A percentile compares a stretch with the other conserved stretches of the same genome.
These are phyloP conservation scores for Gulo gulo DNA, from an alignment of 2,113 vertebrate genomes.

Conservation along the genomic window DNA sequence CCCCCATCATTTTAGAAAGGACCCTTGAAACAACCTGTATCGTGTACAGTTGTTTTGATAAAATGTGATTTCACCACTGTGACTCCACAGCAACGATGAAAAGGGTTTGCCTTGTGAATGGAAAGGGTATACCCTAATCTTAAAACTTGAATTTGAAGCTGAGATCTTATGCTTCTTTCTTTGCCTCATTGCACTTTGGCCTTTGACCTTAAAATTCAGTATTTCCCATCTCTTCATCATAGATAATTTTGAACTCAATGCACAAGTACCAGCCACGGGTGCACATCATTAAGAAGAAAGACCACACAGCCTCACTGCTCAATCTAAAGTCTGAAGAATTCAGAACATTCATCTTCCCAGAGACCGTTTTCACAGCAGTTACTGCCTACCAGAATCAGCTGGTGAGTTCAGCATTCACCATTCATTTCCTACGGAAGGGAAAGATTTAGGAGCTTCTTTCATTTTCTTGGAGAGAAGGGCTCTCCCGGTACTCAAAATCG, in stretches of 20 bases:
- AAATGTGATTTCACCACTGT: not conserved
- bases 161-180: not conserved
- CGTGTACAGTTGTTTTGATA: not conserved
- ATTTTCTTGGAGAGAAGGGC: not conserved
- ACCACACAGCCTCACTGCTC: slow-evolving; percentile 96
- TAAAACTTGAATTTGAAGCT: not conserved
- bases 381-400: slow-evolving; percentile 99
- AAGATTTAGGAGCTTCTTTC: not conserved
- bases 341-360: slow-evolving; percentile 96
- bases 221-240: slow-evolving; percentile 18
- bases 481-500: not conserved
- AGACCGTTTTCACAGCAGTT: slow-evolving; percentile 98
- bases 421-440: not conserved
- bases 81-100: not conserved
- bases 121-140: not conserved
- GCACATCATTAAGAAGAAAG: slow-evolving; percentile 99
- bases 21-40: not conserved
- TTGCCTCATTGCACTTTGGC: not conserved
- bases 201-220: not conserved
- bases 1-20: not conserved
- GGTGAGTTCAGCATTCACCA: slow-evolving; percentile 85
- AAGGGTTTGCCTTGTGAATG: not conserved
- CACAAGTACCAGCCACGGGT: slow-evolving; percentile 99
- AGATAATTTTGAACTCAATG: slow-evolving; percentile 99
- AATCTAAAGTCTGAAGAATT: slow-evolving; percentile 99